These are phyloP conservation scores for Myiopsitta monachus DNA, from an alignment of 2,113 vertebrate species.

Conservation along the genomic window DNA sequence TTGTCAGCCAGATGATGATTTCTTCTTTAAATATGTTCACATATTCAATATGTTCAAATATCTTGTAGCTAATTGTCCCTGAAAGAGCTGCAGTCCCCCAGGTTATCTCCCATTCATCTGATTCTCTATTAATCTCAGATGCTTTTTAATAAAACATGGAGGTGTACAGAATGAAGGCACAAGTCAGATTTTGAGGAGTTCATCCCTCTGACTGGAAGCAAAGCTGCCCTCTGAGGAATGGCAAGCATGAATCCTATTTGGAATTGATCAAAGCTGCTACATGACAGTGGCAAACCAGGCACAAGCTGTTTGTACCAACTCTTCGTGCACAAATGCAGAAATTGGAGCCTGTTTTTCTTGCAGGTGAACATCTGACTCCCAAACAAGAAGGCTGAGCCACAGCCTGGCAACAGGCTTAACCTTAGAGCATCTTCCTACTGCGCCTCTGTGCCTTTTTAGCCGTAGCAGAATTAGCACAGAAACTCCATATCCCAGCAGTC, in stretches of 20 bases:
- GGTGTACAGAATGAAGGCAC: slow-evolving; percentile 23
- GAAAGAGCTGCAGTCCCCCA: slow-evolving; percentile 53
- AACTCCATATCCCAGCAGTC: background rate
- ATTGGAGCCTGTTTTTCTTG: slow-evolving; percentile 37
- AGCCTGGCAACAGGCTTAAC: slow-evolving; percentile 10
- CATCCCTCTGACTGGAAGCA: slow-evolving; percentile 10
- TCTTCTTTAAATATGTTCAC: slow-evolving; percentile 51
- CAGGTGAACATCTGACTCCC: background rate
- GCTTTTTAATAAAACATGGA: slow-evolving; percentile 55
- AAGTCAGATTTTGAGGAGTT: slow-evolving; percentile 27
- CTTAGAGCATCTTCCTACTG: slow-evolving; percentile 5
- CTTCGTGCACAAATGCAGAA: slow-evolving; percentile 36
- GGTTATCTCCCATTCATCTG: slow-evolving; percentile 48
- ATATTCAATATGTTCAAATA: slow-evolving; percentile 18
- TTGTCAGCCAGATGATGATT: slow-evolving; percentile 37
- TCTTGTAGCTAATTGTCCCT: slow-evolving; percentile 31
- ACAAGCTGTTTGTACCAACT: slow-evolving; percentile 10
- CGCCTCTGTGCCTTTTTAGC: background rate
- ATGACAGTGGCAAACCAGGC: slow-evolving; percentile 39
- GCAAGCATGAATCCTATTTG: background rate
- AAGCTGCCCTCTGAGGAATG: slow-evolving; percentile 19
- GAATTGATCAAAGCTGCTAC: slow-evolving; percentile 51
- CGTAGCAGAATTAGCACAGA: background rate
- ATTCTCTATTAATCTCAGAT: background rate
- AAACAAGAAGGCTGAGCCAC: background rate